Conservation (phyloP, 2,797 vertebrate genomes). For the Sebastes ruberrimus region DNA sequence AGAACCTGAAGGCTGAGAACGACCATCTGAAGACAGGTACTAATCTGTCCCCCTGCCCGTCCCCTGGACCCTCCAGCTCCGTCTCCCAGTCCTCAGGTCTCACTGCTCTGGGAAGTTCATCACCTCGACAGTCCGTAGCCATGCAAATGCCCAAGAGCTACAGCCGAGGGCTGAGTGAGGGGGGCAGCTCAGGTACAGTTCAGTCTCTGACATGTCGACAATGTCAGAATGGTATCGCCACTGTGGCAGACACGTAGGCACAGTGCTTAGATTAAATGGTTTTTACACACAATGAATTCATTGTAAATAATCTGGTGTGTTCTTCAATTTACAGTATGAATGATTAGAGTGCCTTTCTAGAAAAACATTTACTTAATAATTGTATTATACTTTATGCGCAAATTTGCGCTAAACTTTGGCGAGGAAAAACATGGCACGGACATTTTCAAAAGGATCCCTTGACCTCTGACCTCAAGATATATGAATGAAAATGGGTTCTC, state of each 20-base stretch:
- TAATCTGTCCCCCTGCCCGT: constrained; percentile 77
- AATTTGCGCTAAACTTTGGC: no score
- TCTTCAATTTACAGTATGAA: no score
- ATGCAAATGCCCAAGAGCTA: constrained; percentile 88
- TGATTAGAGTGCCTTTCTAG: no score
- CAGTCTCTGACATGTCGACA: not conserved
- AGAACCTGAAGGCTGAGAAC: constrained; percentile 94
- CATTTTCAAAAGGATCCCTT: no score
- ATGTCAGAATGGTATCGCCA: not conserved
- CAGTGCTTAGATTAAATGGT: not conserved
- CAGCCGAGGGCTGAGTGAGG: constrained; percentile 83
- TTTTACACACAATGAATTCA: not conserved
- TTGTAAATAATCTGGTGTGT: not conserved
- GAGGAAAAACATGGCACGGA: no score
- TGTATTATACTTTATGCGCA: no score
- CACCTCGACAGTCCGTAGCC: constrained; percentile 91
- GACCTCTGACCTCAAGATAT: no score
- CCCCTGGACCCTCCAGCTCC: constrained; percentile 81
- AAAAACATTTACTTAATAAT: no score
- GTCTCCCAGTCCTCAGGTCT: constrained; percentile 85
- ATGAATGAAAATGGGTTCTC: no score
- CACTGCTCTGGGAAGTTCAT: constrained; percentile 83
- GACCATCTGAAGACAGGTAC: constrained; percentile 91
- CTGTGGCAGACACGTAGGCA: not conserved
- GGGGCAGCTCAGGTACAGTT: constrained; percentile 84